Evolutionary conservation across 2,888 invertebrate genomes (phyloP).

Genomic region (Protodeltote pygarga): DNA sequence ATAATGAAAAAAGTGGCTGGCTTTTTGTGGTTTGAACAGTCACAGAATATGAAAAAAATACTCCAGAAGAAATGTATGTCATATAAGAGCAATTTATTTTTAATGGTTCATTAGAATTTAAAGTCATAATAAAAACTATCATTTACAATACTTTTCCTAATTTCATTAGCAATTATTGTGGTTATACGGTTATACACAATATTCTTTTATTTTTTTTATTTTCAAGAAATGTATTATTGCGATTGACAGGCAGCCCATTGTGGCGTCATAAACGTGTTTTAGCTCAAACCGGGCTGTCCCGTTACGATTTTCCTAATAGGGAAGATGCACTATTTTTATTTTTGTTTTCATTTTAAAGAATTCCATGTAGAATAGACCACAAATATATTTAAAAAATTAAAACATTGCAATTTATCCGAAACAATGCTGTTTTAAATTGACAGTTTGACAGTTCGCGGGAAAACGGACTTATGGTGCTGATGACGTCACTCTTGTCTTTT

Average conservation of each 20-base stretch:
- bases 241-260: constrained; percentile 16
- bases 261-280: constrained; percentile 29
- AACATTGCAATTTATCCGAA: too few species aligned
- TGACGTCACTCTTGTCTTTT: too few species aligned
- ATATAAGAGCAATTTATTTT: background rate
- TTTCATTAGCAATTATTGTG: constrained; percentile 30
- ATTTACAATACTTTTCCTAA: constrained; percentile 23
- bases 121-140: constrained; percentile 10
- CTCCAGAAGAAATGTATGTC: constrained; percentile 7
- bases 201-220: constrained; percentile 12
- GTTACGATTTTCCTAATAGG: constrained; percentile 32
- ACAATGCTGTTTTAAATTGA: too few species aligned
- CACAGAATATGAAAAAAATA: background rate
- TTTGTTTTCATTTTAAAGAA: too few species aligned
- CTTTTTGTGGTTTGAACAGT: constrained; percentile 14
- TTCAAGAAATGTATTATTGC: constrained; percentile 6
- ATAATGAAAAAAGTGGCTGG: constrained; percentile 9
- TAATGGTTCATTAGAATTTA: constrained; percentile 4
- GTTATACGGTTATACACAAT: constrained; percentile 17
- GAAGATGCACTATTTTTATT: too few species aligned
- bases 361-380: too few species aligned
- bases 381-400: too few species aligned
- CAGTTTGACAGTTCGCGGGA: too few species aligned
- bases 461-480: too few species aligned
- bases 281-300: constrained; percentile 34